Conservation (phyloP, 2,888 invertebrate genomes). For the Eilema depressum region DNA sequence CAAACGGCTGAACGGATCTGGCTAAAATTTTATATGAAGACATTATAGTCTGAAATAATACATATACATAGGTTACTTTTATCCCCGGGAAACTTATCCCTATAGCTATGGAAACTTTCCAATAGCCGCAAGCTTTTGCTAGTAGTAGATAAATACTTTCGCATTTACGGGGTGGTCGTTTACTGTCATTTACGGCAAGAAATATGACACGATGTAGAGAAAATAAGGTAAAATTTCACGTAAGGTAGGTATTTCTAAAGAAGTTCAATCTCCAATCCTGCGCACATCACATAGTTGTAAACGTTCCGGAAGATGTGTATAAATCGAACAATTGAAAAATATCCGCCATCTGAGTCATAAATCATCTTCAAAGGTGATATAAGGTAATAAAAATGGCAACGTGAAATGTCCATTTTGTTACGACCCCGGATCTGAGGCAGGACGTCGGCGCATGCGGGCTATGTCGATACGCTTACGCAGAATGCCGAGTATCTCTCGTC, state of each 20-base stretch:
- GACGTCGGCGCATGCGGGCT: conserved; percentile 46
- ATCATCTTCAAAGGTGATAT: conserved; percentile 15
- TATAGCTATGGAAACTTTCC: too few species aligned
- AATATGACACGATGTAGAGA: not conserved
- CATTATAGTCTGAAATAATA: too few species aligned
- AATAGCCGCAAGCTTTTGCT: too few species aligned
- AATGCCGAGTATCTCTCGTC: conserved; percentile 42
- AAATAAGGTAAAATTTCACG: too few species aligned
- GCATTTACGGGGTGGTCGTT: not conserved
- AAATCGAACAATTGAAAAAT: not conserved
- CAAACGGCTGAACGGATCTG: not conserved
- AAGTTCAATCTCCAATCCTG: not conserved
- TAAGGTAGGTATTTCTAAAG: not conserved
- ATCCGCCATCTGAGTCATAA: not conserved
- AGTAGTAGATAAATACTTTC: too few species aligned
- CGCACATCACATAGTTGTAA: not conserved
- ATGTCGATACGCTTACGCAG: conserved; percentile 16
- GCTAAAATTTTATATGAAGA: not conserved
- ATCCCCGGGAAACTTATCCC: too few species aligned
- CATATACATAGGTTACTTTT: too few species aligned
- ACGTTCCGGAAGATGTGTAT: not conserved
- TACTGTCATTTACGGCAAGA: not conserved
- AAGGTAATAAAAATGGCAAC: conserved; percentile 35
- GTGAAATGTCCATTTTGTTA: conserved; percentile 40
- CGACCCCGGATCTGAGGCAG: conserved; percentile 48